Conservation (phyloP, 2,888 invertebrate genomes). For the Unio delphinus region DNA sequence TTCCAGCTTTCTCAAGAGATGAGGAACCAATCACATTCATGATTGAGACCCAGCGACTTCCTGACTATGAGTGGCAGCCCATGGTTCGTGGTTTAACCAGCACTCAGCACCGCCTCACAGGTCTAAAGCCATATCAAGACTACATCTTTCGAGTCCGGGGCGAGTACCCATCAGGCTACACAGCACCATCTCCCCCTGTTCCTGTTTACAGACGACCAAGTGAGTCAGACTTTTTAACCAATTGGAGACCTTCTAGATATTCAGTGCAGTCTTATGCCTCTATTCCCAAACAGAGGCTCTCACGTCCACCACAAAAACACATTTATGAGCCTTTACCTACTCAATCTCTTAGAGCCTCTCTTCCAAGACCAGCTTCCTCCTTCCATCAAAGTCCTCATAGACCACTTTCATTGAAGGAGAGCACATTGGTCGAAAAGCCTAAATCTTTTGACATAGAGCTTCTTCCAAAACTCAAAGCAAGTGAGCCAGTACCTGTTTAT, state of each 20-base stretch:
- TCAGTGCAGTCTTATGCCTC: too few relatives aligned
- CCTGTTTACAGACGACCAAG: slow-evolving; percentile 62
- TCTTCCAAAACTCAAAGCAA: too few relatives aligned
- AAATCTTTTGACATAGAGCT: too few relatives aligned
- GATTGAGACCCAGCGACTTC: slow-evolving; percentile 57
- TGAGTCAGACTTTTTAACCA: slow-evolving; percentile 39
- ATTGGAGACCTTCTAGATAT: slow-evolving; percentile 7
- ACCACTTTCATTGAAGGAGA: too few relatives aligned
- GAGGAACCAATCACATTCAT: slow-evolving; percentile 59
- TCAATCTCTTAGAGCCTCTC: slow-evolving; percentile 14
- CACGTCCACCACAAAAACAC: neutral
- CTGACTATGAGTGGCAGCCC: slow-evolving; percentile 58
- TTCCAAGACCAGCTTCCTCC: slow-evolving; percentile 17
- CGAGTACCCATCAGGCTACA: slow-evolving; percentile 91
- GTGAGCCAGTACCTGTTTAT: too few relatives aligned
- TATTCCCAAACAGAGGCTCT: too few relatives aligned
- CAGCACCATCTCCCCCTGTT: slow-evolving; percentile 94
- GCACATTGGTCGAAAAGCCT: too few relatives aligned
- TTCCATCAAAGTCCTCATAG: neutral
- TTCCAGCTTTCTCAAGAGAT: slow-evolving; percentile 50
- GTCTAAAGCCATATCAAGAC: slow-evolving; percentile 89
- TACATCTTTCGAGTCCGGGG: slow-evolving; percentile 96
- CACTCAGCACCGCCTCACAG: slow-evolving; percentile 52
- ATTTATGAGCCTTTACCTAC: slow-evolving; percentile 10
- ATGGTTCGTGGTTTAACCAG: slow-evolving; percentile 56